Evolutionary conservation across 2,113 vertebrate species (phyloP).

Genomic region (Campylomormyrus tamandua): DNA sequence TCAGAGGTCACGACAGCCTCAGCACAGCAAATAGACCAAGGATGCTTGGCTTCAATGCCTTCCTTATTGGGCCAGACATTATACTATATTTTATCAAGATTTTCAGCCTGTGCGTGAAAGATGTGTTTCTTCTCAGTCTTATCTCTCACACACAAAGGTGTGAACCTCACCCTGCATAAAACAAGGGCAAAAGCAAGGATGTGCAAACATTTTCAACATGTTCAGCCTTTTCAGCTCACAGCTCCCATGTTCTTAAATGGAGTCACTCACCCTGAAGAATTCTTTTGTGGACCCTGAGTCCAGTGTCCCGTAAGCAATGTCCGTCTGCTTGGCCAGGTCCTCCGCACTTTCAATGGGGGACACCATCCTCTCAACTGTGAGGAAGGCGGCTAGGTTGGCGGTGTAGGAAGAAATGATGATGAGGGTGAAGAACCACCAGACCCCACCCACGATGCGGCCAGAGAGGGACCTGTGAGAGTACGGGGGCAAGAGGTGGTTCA

Average conservation of each 20-base stretch:
- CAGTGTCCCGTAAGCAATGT: conserved; percentile 95
- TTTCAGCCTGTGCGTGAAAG: background rate
- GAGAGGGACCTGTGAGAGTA: conserved; percentile 76
- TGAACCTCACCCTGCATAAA: background rate
- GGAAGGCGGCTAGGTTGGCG: conserved; percentile 95
- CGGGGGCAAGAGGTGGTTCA: background rate
- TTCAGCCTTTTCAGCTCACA: background rate
- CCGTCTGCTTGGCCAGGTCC: conserved; percentile 96
- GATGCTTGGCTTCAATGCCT: background rate
- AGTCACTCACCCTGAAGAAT: conserved; percentile 93
- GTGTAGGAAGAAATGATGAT: conserved; percentile 99
- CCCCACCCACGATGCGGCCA: conserved; percentile 93
- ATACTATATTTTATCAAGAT: background rate
- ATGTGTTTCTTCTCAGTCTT: background rate
- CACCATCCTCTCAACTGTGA: conserved; percentile 98
- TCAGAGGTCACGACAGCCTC: background rate
- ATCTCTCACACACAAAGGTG: background rate
- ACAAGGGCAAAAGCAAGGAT: background rate
- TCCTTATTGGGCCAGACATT: background rate
- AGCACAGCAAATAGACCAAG: background rate
- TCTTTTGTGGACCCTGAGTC: conserved; percentile 98
- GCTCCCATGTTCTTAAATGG: no score
- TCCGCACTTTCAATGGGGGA: conserved; percentile 97
- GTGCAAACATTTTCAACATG: background rate
- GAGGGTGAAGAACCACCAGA: conserved; percentile 99